A percentile compares a stretch with the other conserved stretches of the same genome.
These are phyloP conservation scores for Rhamnusium bicolor DNA, from an alignment of 2,888 invertebrate genomes.

Conservation along the genomic window DNA sequence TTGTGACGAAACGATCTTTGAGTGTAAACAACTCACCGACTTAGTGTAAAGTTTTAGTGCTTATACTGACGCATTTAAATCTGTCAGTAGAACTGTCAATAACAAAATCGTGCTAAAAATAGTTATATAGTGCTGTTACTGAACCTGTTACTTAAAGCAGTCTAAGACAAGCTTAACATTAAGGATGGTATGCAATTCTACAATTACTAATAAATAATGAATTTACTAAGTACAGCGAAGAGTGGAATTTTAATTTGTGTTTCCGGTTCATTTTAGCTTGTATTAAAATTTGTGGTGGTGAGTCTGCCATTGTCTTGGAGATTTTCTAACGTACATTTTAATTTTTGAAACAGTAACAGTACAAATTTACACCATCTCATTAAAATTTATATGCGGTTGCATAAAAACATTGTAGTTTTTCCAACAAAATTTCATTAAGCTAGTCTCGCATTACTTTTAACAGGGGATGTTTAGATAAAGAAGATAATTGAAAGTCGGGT, in stretches of 20 bases:
- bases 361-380: conserved; percentile 26
- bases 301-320: not conserved
- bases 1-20: too few relatives aligned
- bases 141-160: too few relatives aligned
- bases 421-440: conserved; percentile 36
- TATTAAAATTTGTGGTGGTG: conserved; percentile 12
- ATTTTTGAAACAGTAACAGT: conserved; percentile 9
- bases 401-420: conserved; percentile 24
- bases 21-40: too few relatives aligned
- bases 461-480: conserved; percentile 28
- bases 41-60: too few relatives aligned
- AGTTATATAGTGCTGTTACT: too few relatives aligned
- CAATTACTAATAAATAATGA: too few relatives aligned
- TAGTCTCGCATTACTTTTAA: conserved; percentile 17
- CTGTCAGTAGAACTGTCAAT: too few relatives aligned
- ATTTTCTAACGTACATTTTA: conserved; percentile 10
- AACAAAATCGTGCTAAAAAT: too few relatives aligned
- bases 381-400: conserved; percentile 24
- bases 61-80: too few relatives aligned
- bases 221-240: not conserved
- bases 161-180: too few relatives aligned
- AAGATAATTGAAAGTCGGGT: conserved; percentile 33
- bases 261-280: not conserved
- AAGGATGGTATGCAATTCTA: too few relatives aligned
- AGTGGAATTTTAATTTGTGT: not conserved